Percentiles rank a stretch among this genome's conserved stretches.
Evolutionary conservation across 2,797 vertebrate species (phyloP).

Genomic region (Trachurus trachurus): DNA sequence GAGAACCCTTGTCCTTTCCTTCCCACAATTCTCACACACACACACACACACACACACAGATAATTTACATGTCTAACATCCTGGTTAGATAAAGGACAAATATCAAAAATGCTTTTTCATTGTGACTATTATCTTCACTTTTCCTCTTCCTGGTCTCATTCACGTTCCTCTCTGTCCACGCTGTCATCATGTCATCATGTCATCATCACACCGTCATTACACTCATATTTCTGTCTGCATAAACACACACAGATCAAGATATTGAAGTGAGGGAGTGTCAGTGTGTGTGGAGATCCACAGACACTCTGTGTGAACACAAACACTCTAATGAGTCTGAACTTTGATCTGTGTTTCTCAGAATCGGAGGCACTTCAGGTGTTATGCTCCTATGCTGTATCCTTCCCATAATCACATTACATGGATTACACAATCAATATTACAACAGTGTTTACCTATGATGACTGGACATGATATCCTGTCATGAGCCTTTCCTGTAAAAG

Average conservation of each 20-base stretch:
- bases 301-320: neutral
- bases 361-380: neutral
- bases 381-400: neutral
- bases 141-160: neutral
- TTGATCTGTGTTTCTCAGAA: constrained; percentile 13
- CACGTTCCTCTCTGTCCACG: neutral
- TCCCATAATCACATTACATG: neutral
- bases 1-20: too few species aligned
- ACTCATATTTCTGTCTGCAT: neutral
- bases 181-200: neutral
- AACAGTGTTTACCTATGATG: too few species aligned
- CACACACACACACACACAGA: neutral
- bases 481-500: neutral
- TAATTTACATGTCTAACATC: constrained; percentile 14
- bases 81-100: constrained; percentile 39
- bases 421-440: neutral
- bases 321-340: neutral
- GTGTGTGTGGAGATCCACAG: neutral
- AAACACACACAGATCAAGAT: neutral
- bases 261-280: neutral
- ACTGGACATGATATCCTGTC: neutral
- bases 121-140: constrained; percentile 1
- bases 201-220: neutral
- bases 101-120: constrained; percentile 23
- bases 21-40: too few species aligned